These are phyloP conservation scores for Stratiolaelaps scimitus DNA, from an alignment of 1,140 invertebrate genomes.

Conservation along the genomic window DNA sequence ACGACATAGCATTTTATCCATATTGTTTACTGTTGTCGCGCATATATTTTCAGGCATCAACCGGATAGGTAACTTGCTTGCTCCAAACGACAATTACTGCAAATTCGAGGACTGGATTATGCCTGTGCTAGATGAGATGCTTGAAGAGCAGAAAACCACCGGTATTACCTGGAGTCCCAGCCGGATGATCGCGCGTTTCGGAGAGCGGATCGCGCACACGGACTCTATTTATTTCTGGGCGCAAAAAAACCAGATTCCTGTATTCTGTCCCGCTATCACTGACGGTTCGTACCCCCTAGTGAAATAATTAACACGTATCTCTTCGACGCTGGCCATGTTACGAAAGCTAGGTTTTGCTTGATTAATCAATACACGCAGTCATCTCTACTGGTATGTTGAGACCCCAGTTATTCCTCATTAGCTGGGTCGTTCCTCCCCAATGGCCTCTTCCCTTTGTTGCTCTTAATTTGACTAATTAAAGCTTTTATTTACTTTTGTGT, in stretches of 20 bases:
- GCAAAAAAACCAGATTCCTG: conserved; percentile 89
- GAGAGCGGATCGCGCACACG: conserved; percentile 76
- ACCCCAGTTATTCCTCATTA: too few relatives aligned
- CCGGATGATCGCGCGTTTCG: conserved; percentile 65
- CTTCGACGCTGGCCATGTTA: too few relatives aligned
- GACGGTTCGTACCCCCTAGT: conserved; percentile 53
- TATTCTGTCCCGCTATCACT: conserved; percentile 93
- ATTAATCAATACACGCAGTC: too few relatives aligned
- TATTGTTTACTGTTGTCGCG: conserved; percentile 47
- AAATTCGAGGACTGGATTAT: conserved; percentile 96
- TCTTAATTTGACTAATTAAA: too few relatives aligned
- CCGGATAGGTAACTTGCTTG: conserved; percentile 89
- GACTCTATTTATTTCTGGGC: conserved; percentile 97
- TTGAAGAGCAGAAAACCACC: conserved; percentile 62
- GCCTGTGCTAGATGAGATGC: conserved; percentile 80
- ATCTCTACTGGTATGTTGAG: too few relatives aligned
- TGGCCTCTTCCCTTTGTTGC: too few relatives aligned
- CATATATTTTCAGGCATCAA: conserved; percentile 75
- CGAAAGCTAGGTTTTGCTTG: too few relatives aligned
- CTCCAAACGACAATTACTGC: conserved; percentile 98
- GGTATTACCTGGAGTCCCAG: conserved; percentile 78
- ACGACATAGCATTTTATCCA: not conserved
- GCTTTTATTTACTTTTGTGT: too few relatives aligned
- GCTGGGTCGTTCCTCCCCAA: too few relatives aligned
- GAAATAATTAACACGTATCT: not conserved